Base-by-base conservation (phyloP, 2,888 invertebrate genomes). In the Cryptus viduatorius region DNA sequence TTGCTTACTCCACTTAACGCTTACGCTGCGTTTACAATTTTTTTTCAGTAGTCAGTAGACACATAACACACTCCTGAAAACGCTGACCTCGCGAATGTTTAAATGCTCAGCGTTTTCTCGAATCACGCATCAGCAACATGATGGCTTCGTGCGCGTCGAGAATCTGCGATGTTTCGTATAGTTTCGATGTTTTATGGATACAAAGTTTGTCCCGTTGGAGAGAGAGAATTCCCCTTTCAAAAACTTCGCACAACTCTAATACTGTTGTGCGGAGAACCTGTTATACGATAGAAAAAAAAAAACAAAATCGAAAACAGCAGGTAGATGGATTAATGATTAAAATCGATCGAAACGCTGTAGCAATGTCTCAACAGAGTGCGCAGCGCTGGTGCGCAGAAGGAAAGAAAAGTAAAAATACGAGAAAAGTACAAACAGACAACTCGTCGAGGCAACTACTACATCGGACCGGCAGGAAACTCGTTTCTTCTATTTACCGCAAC, bases 401-500 rank as follows among this genome's bases (percentile, higher is more conserved):
- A 53, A 53, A 53, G 16, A 19, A 19, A 53, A 16, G 19, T 53
- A 53, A 3, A 19, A 53, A 44, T 7, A 44, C 1, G 16, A 53
- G 19, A 53, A 53, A 5, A 8, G 8, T 19, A 53, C 53, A 53
- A 53, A 53, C 5, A 10, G 19, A 19, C 2, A 53, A 53, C 53
- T 53, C 53, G 53, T 53, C 53, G 53, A 19, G 16, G 16, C 16
- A 53, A 53, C 53, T 19, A 53, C 53, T 19, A 53, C 53, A 53
- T 19, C 19, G 19, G 53, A 53, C 4, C 0, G 7, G 19, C 16
- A 24, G 24, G 24, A 24, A 19, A 53, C 10, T 4, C 19, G 16
- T 19, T 16, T 3, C n/a, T 19, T 10, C 53, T 53, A 53, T 50
- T 50, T 7, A 50, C 16, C 8, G 50, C 50, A 8, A 16, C n/a